Evolutionary conservation across 2,113 vertebrate species (phyloP).

Genomic region (Cheilinus undulatus): DNA sequence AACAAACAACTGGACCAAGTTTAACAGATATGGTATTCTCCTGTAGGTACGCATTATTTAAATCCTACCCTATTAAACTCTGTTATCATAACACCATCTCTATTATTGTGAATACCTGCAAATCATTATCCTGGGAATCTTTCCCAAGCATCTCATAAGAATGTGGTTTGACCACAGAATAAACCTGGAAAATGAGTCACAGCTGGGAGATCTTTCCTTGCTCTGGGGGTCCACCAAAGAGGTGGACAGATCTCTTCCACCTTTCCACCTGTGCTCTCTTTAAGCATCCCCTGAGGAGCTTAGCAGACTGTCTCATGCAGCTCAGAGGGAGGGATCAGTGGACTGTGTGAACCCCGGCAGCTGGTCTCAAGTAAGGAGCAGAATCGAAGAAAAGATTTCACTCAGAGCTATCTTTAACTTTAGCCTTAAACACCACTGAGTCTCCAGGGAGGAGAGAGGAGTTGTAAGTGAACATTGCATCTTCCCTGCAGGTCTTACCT

Average conservation of each 20-base stretch:
- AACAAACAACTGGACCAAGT: too few relatives aligned
- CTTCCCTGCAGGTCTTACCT: neutral
- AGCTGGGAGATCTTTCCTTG: neutral
- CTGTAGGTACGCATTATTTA: too few relatives aligned
- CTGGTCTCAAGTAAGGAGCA: neutral
- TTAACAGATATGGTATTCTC: too few relatives aligned
- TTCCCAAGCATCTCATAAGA: neutral
- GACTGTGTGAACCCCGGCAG: neutral
- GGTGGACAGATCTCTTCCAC: neutral
- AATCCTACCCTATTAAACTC: too few relatives aligned
- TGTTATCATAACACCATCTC: neutral
- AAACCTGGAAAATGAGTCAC: neutral
- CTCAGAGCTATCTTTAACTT: neutral
- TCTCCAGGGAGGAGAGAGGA: too few relatives aligned
- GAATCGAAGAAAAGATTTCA: neutral
- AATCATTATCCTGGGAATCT: too few relatives aligned
- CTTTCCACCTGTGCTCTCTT: neutral
- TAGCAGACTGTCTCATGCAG: neutral
- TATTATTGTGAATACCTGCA: too few relatives aligned
- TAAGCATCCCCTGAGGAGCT: neutral
- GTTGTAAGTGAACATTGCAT: neutral
- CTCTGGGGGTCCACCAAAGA: neutral
- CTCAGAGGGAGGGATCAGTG: neutral
- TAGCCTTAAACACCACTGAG: neutral
- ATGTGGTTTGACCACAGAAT: neutral